These are phyloP conservation scores for Lates japonicus DNA, from an alignment of 2,797 vertebrate species.

Conservation along the genomic window DNA sequence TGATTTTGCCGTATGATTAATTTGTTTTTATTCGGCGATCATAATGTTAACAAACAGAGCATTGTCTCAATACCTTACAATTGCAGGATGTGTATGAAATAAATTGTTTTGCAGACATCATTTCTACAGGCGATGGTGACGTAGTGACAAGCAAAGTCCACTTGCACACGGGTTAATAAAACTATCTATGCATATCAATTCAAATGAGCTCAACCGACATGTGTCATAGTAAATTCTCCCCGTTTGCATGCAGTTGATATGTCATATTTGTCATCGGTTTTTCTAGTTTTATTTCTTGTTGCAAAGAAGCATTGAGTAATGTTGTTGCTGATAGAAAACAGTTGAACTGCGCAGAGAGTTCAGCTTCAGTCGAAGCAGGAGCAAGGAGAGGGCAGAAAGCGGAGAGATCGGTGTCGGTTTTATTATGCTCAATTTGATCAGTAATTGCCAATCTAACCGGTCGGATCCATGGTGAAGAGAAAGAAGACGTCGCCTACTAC, in stretches of 20 bases:
- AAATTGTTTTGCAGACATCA: conserved; percentile 57
- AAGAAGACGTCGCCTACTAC: conserved; percentile 87
- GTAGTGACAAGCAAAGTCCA: conserved; percentile 79
- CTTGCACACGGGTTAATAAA: conserved; percentile 60
- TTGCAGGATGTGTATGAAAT: conserved; percentile 21
- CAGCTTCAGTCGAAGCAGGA: conserved; percentile 85
- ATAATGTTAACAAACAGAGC: not conserved
- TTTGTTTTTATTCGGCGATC: not conserved
- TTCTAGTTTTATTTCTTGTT: conserved; percentile 36
- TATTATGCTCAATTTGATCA: conserved; percentile 87
- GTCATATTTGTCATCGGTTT: not conserved
- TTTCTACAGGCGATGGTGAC: conserved; percentile 74
- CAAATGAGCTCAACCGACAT: conserved; percentile 11
- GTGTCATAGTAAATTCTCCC: not conserved
- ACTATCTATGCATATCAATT: conserved; percentile 51
- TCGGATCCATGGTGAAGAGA: conserved; percentile 93
- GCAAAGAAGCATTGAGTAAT: conserved; percentile 73
- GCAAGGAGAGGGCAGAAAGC: conserved; percentile 83
- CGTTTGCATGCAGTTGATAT: not conserved
- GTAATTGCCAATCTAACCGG: conserved; percentile 76
- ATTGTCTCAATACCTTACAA: not conserved
- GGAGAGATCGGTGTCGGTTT: conserved; percentile 79
- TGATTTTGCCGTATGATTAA: not conserved
- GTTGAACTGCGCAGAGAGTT: conserved; percentile 89
- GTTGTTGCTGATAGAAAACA: conserved; percentile 81